Percentiles rank a stretch among this genome's conserved stretches.
phyloP scores from a whole-genome alignment of 2,888 invertebrate species.

The Cremastinae sp. region DNA sequence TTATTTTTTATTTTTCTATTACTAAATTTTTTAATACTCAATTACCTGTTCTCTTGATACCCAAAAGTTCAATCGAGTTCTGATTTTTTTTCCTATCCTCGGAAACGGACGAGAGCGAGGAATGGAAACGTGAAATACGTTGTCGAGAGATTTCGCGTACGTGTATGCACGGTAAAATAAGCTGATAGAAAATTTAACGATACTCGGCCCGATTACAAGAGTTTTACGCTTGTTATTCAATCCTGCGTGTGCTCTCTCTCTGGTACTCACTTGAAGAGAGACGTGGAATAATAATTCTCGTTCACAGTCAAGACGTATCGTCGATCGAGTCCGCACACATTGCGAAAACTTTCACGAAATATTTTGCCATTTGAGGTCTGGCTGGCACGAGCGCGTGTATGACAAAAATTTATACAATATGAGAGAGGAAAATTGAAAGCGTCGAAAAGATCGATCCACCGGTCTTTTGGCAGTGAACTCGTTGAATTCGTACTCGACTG shows the following conservation, averaged over 20 bases:
- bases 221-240: conserved; percentile 43
- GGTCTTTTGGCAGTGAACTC: conserved; percentile 28
- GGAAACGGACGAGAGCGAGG: neutral
- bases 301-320: conserved; percentile 22
- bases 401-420: conserved; percentile 23
- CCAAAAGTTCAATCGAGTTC: no score
- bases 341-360: conserved; percentile 46
- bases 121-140: neutral
- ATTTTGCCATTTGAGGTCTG: conserved; percentile 13
- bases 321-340: conserved; percentile 22
- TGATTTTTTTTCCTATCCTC: neutral
- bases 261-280: conserved; percentile 31
- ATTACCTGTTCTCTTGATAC: no score
- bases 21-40: no score
- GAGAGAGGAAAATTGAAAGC: conserved; percentile 18
- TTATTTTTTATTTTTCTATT: no score
- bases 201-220: conserved; percentile 24
- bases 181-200: conserved; percentile 28
- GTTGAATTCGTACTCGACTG: conserved; percentile 14
- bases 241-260: conserved; percentile 20
- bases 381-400: neutral
- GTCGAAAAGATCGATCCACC: conserved; percentile 8
- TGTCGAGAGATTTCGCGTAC: neutral
- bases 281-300: conserved; percentile 43
- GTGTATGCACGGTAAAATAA: conserved; percentile 2